A percentile compares a stretch with the other conserved stretches of the same genome.
phyloP scores from a whole-genome alignment of 2,113 vertebrate genomes.

The Petaurus breviceps region DNA sequence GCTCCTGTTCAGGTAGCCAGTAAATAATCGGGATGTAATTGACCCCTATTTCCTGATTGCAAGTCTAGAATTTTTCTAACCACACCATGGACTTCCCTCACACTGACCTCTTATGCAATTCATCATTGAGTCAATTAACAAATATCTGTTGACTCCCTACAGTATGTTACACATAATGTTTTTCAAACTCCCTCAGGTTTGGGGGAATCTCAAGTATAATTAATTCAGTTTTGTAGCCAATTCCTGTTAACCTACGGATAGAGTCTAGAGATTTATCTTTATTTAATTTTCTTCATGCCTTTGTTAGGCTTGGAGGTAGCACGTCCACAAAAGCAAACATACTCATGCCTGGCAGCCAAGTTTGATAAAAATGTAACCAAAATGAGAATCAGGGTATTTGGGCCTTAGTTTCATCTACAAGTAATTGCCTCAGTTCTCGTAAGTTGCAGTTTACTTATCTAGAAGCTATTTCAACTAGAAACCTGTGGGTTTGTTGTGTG shows the following conservation, averaged over 20 bases:
- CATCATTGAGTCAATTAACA: not conserved
- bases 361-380: not conserved
- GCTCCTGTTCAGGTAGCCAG: not conserved
- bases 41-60: not conserved
- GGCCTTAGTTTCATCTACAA: not conserved
- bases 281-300: not conserved
- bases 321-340: not conserved
- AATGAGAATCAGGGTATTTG: not conserved
- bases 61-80: not conserved
- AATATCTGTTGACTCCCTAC: not conserved
- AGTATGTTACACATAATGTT: not conserved
- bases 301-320: not conserved
- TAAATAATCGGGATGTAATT: not conserved
- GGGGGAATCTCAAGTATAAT: not conserved
- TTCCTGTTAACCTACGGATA: not conserved
- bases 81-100: not conserved
- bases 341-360: not conserved
- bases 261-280: not conserved
- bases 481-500: not conserved
- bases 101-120: not conserved
- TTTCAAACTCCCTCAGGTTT: not conserved
- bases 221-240: not conserved
- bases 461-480: not conserved
- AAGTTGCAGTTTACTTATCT: not conserved
- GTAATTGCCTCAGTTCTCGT: not conserved